Evolutionary conservation across 2,113 vertebrate species (phyloP).

Genomic region (Oreotrochilus melanogaster): DNA sequence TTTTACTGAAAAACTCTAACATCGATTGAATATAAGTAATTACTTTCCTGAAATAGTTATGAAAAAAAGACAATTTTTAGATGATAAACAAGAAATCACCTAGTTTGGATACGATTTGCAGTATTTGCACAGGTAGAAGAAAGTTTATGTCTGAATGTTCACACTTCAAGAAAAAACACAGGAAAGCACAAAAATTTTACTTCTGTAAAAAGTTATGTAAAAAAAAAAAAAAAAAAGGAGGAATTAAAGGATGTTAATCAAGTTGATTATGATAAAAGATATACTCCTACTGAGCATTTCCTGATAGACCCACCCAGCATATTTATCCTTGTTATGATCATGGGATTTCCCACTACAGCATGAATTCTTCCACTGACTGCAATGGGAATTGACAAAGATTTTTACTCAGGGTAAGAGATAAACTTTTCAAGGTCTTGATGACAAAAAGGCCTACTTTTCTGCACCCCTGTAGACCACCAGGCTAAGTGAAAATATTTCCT

Average conservation of each 20-base stretch:
- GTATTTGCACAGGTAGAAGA: background rate
- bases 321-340: background rate
- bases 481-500: background rate
- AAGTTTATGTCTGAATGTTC: background rate
- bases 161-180: background rate
- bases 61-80: background rate
- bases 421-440: slow-evolving; percentile 23
- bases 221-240: too few species aligned
- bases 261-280: background rate
- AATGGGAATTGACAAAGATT: background rate
- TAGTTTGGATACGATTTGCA: background rate
- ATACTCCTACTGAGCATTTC: background rate
- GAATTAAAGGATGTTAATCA: background rate
- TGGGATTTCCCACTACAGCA: background rate
- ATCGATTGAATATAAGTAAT: background rate
- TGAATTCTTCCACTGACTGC: background rate
- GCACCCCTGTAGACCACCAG: background rate
- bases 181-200: background rate
- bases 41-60: background rate
- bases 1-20: background rate
- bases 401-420: background rate
- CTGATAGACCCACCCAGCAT: background rate
- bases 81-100: background rate
- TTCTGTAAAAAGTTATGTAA: background rate
- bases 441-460: slow-evolving; percentile 30